phyloP scores from a whole-genome alignment of 2,888 invertebrate genomes.

The Heliconius ethilla region DNA sequence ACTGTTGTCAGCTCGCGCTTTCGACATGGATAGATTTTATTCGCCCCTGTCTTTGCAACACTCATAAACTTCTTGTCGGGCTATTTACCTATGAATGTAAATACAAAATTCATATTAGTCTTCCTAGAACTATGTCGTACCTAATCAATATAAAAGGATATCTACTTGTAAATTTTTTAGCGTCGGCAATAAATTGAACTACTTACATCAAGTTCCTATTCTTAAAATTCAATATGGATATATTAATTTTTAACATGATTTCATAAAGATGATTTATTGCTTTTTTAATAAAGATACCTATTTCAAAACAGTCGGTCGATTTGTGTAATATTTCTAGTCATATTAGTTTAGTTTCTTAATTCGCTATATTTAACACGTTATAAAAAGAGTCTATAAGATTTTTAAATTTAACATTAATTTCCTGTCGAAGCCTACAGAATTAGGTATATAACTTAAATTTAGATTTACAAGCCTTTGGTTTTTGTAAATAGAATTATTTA shows the following conservation, averaged over 20 bases:
- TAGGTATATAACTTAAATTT: not conserved
- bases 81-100: too few species aligned
- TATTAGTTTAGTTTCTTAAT: not conserved
- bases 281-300: too few species aligned
- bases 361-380: not conserved
- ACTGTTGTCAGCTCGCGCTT: too few species aligned
- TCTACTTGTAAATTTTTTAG: too few species aligned
- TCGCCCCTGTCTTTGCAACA: too few species aligned
- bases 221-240: too few species aligned
- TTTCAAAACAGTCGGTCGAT: not conserved
- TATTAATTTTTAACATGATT: too few species aligned
- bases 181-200: too few species aligned
- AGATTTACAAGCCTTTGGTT: not conserved
- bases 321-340: constrained; percentile 7
- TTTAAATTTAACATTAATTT: not conserved
- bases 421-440: not conserved
- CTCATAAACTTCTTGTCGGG: too few species aligned
- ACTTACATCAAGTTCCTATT: too few species aligned
- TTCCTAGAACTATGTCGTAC: not conserved
- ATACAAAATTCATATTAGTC: not conserved
- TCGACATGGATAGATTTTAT: too few species aligned
- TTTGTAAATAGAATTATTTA: not conserved
- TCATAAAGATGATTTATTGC: too few species aligned
- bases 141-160: not conserved
- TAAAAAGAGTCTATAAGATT: not conserved